A percentile compares a stretch with the other conserved stretches of the same genome.
Evolutionary conservation across 2,113 vertebrate genomes (phyloP).

Genomic region (Girardinichthys multiradiatus): DNA sequence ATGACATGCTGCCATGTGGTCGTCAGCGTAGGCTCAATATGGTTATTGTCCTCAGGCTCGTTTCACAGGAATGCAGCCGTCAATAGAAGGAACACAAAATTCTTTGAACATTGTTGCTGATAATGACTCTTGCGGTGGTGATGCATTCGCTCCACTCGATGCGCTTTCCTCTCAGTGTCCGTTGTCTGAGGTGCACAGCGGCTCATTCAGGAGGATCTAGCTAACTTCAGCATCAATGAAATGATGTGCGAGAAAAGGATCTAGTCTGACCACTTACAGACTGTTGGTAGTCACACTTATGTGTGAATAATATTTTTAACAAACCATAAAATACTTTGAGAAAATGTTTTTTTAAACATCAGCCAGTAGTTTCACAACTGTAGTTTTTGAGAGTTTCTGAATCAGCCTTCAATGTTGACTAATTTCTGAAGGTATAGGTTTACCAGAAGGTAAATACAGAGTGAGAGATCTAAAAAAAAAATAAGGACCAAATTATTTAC

Average conservation of each 20-base stretch:
- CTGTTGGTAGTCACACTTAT: too few relatives aligned
- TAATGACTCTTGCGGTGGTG: slow-evolving; percentile 62
- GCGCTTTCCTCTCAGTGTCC: slow-evolving; percentile 19
- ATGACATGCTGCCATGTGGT: slow-evolving; percentile 72
- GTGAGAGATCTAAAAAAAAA: too few relatives aligned
- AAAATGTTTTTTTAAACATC: too few relatives aligned
- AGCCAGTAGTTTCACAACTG: too few relatives aligned
- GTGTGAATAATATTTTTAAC: too few relatives aligned
- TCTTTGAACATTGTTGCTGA: slow-evolving; percentile 62
- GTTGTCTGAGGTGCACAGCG: slow-evolving; percentile 33
- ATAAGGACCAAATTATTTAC: too few relatives aligned
- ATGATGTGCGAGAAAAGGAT: neutral
- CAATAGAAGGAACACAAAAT: slow-evolving; percentile 59
- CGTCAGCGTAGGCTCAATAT: slow-evolving; percentile 75
- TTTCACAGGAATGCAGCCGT: slow-evolving; percentile 64
- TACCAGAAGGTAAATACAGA: too few relatives aligned
- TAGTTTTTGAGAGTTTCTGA: too few relatives aligned
- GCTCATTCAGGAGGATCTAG: slow-evolving; percentile 53
- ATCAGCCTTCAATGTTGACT: too few relatives aligned
- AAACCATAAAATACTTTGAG: too few relatives aligned
- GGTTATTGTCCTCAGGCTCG: slow-evolving; percentile 67
- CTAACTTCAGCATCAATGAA: neutral
- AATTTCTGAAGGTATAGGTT: too few relatives aligned
- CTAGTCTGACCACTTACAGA: too few relatives aligned
- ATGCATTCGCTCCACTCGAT: slow-evolving; percentile 47